phyloP scores from a whole-genome alignment of 2,888 invertebrate species.

The Seladonia tumulorum region DNA sequence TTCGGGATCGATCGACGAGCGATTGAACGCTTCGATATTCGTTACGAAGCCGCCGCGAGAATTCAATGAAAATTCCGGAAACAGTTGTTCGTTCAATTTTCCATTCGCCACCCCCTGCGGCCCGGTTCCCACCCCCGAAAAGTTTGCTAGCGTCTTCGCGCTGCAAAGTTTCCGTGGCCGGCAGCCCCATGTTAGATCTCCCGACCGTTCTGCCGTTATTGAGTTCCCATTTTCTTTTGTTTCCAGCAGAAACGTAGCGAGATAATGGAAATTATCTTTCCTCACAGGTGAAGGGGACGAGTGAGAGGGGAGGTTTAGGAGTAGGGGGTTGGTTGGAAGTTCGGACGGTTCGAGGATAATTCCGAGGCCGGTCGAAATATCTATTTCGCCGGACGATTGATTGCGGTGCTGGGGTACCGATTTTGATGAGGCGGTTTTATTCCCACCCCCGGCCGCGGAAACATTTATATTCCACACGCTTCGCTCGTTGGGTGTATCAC shows the following conservation, averaged over 20 bases:
- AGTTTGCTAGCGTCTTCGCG: background rate
- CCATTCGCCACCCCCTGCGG: background rate
- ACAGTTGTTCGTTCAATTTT: conserved; percentile 50
- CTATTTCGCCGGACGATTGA: conserved; percentile 10
- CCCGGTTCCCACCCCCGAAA: conserved; percentile 4
- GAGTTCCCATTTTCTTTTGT: conserved; percentile 12
- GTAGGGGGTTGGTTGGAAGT: background rate
- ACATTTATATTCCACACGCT: conserved; percentile 56
- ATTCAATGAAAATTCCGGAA: conserved; percentile 67
- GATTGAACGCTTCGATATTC: conserved; percentile 61
- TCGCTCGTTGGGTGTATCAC: conserved; percentile 57
- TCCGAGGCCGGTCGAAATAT: background rate
- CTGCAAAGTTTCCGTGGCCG: background rate
- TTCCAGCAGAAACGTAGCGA: conserved; percentile 5
- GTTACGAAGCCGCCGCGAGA: conserved; percentile 51
- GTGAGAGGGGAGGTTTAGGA: background rate
- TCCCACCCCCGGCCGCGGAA: conserved; percentile 23
- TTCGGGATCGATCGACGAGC: conserved; percentile 44
- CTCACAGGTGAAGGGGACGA: background rate
- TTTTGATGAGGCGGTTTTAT: conserved; percentile 49
- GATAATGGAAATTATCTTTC: conserved; percentile 13
- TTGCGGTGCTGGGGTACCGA: conserved; percentile 25
- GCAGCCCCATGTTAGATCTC: background rate
- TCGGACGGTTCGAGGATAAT: conserved; percentile 1
- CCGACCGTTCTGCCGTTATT: conserved; percentile 1